Base-by-base conservation (phyloP, 2,113 vertebrate genomes). In the Tichodroma muraria region DNA sequence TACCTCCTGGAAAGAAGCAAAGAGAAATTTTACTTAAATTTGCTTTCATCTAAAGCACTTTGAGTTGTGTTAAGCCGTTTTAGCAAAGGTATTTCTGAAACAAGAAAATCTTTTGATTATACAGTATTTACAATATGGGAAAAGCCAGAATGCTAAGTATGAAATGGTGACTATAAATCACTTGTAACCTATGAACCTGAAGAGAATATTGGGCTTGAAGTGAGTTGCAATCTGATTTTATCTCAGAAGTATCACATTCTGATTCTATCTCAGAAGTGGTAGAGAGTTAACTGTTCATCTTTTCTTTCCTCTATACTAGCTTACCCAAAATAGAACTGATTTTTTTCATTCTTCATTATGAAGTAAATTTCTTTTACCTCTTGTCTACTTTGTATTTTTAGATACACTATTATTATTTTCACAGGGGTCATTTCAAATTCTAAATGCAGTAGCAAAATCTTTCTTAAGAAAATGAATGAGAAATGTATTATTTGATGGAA, bases 101-200 rank as follows among this genome's bases (percentile, higher is more conserved):
- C 35, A 44, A 28, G 63, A 80, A 93, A 89, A 84, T 15, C 35
- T 37, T 96, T 88, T 94, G 56, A 40, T 47, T 97, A 71, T 90
- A 38, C 85, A 85, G 44, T 82, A 37, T 82, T 83, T 85, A 82
- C 61, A 63, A 8, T 73, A 45, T 44, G 56, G 50, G 77, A 86
- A 79, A 77, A 92, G 50, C 52, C 42, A 73, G 66, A 88, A 92
- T 90, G 70, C 75, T 31, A 73, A 93, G 73, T 57, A 79, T 8
- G 9, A 87, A 71, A 82, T 60, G 31, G 80, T 93, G 65, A 40
- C 80, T 64, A 21, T 95, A 93, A 83, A 90, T 97, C 80, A 95
- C 79, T 90, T 89, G 49, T 85, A 91, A 89, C 94, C 47, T 91
- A 19, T 86, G 93, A 92, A 85, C 40, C 13, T 66, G 27, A 50